A percentile compares a stretch with the other conserved stretches of the same genome.
These are phyloP conservation scores for Gymnopithys bicolor DNA, from an alignment of 2,797 vertebrate genomes.

Conservation along the genomic window DNA sequence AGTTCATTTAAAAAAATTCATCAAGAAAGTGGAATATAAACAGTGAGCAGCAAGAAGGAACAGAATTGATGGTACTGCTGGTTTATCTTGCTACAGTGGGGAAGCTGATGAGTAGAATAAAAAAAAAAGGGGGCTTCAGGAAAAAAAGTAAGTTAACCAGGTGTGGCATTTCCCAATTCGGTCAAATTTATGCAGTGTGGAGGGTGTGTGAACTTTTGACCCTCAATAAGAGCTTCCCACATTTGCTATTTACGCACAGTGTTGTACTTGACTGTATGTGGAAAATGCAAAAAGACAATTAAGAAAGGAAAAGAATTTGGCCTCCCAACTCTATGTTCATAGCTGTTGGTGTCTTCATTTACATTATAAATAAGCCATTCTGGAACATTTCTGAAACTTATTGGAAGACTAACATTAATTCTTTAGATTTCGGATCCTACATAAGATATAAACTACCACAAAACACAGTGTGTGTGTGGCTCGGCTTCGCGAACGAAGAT, in stretches of 20 bases:
- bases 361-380: neutral
- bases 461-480: neutral
- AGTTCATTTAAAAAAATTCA: neutral
- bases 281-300: neutral
- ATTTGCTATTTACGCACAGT: neutral
- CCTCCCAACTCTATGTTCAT: neutral
- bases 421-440: neutral
- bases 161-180: neutral
- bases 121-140: neutral
- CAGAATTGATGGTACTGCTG: neutral
- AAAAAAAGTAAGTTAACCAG: neutral
- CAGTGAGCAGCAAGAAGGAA: neutral
- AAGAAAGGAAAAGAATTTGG: neutral
- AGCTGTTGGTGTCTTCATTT: neutral
- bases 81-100: neutral
- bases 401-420: neutral
- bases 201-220: neutral
- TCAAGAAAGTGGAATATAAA: neutral
- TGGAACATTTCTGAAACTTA: neutral
- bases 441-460: neutral
- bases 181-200: neutral
- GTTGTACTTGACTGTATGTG: neutral
- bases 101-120: neutral
- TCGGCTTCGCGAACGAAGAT: no score
- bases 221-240: neutral